These are phyloP conservation scores for Rhizoglyphus robini DNA, from an alignment of 1,140 invertebrate species.

Conservation along the genomic window DNA sequence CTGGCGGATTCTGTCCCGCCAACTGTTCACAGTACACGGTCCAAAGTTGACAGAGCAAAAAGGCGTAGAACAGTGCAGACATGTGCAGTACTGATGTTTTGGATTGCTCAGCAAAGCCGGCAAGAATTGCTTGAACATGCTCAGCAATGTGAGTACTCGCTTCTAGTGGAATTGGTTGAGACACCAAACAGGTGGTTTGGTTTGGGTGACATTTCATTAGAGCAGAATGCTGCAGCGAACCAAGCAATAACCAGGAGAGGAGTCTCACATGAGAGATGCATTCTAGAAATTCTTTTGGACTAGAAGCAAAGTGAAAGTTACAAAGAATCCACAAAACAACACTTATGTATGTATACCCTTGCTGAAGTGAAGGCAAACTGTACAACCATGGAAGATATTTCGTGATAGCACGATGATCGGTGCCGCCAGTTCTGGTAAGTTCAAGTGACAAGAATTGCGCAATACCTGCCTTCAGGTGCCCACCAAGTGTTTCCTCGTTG, in stretches of 20 bases:
- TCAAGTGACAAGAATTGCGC: slow-evolving; percentile 89
- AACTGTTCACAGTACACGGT: slow-evolving; percentile 92
- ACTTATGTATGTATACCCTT: too few species aligned
- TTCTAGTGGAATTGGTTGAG: slow-evolving; percentile 84
- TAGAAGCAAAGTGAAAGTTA: slow-evolving; percentile 32
- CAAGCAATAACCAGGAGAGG: slow-evolving; percentile 86
- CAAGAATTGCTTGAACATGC: slow-evolving; percentile 80
- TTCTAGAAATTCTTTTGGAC: slow-evolving; percentile 84
- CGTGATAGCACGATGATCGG: slow-evolving; percentile 66
- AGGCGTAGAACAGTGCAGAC: slow-evolving; percentile 59
- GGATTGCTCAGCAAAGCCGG: slow-evolving; percentile 89
- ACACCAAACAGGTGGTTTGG: slow-evolving; percentile 13
- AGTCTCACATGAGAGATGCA: slow-evolving; percentile 86
- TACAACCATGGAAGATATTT: slow-evolving; percentile 85
- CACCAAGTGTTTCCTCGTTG: slow-evolving; percentile 86
- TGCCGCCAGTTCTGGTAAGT: slow-evolving; percentile 66
- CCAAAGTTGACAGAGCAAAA: slow-evolving; percentile 68
- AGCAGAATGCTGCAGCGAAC: slow-evolving; percentile 76
- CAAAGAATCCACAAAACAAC: slow-evolving; percentile 31
- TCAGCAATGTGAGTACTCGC: slow-evolving; percentile 90
- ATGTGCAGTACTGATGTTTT: slow-evolving; percentile 80
- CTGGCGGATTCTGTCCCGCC: slow-evolving; percentile 44
- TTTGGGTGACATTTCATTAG: slow-evolving; percentile 34
- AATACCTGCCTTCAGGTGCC: slow-evolving; percentile 82
- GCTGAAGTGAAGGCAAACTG: slow-evolving; percentile 65